These are phyloP conservation scores for Cynaeus angustus DNA, from an alignment of 2,888 invertebrate genomes.

Conservation along the genomic window DNA sequence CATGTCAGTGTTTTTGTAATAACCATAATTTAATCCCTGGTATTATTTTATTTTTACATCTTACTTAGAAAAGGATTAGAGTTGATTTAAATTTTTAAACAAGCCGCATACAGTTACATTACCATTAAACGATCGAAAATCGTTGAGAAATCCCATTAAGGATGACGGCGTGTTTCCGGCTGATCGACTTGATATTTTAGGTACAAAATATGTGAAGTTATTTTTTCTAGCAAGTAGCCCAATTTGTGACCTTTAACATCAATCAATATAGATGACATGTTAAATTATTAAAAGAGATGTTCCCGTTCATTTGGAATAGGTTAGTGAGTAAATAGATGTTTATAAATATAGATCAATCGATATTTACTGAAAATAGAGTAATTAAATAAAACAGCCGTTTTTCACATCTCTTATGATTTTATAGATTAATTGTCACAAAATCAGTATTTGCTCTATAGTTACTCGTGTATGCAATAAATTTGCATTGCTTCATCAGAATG, in stretches of 20 bases:
- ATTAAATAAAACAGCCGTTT: slow-evolving; percentile 3
- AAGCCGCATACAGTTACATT: slow-evolving; percentile 48
- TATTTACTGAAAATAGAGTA: slow-evolving; percentile 10
- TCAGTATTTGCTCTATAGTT: neutral
- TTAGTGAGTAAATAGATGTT: neutral
- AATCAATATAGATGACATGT: slow-evolving; percentile 34
- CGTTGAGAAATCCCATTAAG: slow-evolving; percentile 44
- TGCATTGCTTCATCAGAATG: neutral
- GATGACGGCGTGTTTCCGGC: slow-evolving; percentile 44
- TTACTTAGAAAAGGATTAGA: slow-evolving; percentile 53
- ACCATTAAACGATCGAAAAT: slow-evolving; percentile 42
- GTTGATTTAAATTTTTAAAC: slow-evolving; percentile 53
- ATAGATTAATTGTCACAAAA: neutral
- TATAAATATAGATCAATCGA: too few species aligned
- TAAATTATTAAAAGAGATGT: neutral
- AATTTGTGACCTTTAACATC: slow-evolving; percentile 33
- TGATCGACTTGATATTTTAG: slow-evolving; percentile 29
- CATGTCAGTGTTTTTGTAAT: slow-evolving; percentile 37
- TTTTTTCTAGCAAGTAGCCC: slow-evolving; percentile 33
- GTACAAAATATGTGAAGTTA: slow-evolving; percentile 19
- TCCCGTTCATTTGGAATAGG: neutral
- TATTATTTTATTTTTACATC: slow-evolving; percentile 46
- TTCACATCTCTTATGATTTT: too few species aligned
- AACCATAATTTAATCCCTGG: slow-evolving; percentile 39
- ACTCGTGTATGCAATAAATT: neutral